Conservation (phyloP, 2,888 invertebrate genomes). For the Rhopalosiphum nymphaeae region DNA sequence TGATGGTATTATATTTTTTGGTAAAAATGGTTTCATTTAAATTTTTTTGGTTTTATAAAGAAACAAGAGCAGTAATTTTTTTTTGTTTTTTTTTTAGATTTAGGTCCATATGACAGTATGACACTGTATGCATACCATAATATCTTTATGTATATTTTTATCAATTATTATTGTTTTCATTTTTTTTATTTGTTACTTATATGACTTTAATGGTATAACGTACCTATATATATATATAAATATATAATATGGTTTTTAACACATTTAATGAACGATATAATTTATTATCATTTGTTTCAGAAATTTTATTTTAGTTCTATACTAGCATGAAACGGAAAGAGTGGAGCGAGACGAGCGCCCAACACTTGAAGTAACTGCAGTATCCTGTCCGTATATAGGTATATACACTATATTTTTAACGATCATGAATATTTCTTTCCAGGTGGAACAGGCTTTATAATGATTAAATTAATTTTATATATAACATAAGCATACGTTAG, state of each 20-base stretch:
- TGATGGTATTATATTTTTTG: too few relatives aligned
- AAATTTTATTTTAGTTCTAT: not conserved
- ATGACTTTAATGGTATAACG: not conserved
- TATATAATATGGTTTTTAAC: not conserved
- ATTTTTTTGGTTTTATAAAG: too few relatives aligned
- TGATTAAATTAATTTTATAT: not conserved
- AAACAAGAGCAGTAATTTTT: too few relatives aligned
- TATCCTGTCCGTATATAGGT: not conserved
- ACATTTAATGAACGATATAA: not conserved
- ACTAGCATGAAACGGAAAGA: not conserved
- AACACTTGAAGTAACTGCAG: not conserved
- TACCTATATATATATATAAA: not conserved
- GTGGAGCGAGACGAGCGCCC: not conserved
- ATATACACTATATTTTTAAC: not conserved
- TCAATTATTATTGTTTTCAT: too few relatives aligned
- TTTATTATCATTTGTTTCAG: not conserved
- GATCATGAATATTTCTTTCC: not conserved
- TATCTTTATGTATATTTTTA: too few relatives aligned
- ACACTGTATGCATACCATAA: too few relatives aligned
- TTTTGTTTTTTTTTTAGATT: not conserved
- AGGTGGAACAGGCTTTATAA: not conserved
- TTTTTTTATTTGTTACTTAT: too few relatives aligned
- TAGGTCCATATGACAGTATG: too few relatives aligned
- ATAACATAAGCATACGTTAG: not conserved
- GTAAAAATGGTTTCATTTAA: too few relatives aligned